These are phyloP conservation scores for Cheilosia soror DNA, from an alignment of 2,888 invertebrate species.

Conservation along the genomic window DNA sequence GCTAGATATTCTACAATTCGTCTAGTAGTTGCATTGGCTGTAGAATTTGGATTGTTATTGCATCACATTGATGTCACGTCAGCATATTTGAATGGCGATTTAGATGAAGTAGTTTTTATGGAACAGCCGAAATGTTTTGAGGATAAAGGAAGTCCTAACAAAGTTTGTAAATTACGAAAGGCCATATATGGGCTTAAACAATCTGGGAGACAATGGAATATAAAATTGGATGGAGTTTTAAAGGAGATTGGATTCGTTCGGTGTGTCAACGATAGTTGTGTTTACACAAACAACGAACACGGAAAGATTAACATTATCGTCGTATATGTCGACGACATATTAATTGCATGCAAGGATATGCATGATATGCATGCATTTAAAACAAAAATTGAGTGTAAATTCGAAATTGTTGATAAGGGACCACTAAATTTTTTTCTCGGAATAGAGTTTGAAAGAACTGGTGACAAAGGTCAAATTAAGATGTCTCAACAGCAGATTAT, in stretches of 20 bases:
- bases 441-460: conserved; percentile 19
- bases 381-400: background rate
- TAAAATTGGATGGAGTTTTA: background rate
- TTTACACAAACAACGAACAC: background rate
- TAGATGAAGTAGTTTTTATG: conserved; percentile 18
- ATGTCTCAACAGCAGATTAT: conserved; percentile 10
- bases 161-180: conserved; percentile 28
- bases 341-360: conserved; percentile 1
- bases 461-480: background rate
- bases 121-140: background rate
- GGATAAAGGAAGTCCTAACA: conserved; percentile 3
- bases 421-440: conserved; percentile 13
- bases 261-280: background rate
- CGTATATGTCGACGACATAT: conserved; percentile 16
- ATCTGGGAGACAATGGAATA: conserved; percentile 20
- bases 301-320: background rate
- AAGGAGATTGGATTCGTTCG: background rate
- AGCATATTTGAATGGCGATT: conserved; percentile 30
- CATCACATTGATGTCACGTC: conserved; percentile 23
- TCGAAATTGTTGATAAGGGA: conserved; percentile 16
- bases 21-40: conserved; percentile 31
- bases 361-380: background rate
- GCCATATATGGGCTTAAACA: conserved; percentile 31
- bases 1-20: conserved; percentile 32
- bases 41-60: conserved; percentile 17